Conservation (phyloP, 2,113 vertebrate genomes). For the Crypturellus undulatus region DNA sequence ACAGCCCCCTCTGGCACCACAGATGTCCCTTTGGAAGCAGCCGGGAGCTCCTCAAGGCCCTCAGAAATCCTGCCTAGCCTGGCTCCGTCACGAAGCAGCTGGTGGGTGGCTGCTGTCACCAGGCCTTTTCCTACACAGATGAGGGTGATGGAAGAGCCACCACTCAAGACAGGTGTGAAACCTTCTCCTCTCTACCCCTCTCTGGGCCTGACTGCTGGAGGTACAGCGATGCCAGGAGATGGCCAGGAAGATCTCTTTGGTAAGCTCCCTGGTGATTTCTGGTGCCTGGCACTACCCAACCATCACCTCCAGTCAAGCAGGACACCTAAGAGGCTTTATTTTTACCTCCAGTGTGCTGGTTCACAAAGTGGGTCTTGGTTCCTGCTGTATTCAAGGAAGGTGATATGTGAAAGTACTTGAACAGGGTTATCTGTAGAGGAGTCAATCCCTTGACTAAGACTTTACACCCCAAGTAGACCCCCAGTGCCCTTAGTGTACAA, state of each 20-base stretch:
- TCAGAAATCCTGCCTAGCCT: not conserved
- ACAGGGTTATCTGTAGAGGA: accelerated
- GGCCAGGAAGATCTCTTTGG: not conserved
- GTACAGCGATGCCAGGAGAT: not conserved
- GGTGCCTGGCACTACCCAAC: not conserved
- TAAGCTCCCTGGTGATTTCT: not conserved
- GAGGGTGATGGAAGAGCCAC: not conserved
- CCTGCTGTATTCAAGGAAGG: not conserved
- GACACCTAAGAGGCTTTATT: not conserved
- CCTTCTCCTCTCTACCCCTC: not conserved
- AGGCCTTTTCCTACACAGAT: accelerated
- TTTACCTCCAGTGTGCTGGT: not conserved
- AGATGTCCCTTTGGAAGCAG: not conserved
- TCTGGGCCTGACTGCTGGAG: not conserved
- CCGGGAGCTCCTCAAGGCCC: not conserved
- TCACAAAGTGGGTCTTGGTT: not conserved
- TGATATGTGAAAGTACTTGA: not conserved
- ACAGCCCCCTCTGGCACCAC: accelerated
- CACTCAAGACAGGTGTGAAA: not conserved
- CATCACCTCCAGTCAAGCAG: not conserved
- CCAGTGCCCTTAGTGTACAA: not conserved
- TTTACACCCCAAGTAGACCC: not conserved
- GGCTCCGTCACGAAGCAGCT: not conserved
- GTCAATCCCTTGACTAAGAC: not conserved
- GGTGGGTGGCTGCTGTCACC: not conserved